Conservation (phyloP, 2,888 invertebrate genomes). For the Octonoba sinensis region DNA sequence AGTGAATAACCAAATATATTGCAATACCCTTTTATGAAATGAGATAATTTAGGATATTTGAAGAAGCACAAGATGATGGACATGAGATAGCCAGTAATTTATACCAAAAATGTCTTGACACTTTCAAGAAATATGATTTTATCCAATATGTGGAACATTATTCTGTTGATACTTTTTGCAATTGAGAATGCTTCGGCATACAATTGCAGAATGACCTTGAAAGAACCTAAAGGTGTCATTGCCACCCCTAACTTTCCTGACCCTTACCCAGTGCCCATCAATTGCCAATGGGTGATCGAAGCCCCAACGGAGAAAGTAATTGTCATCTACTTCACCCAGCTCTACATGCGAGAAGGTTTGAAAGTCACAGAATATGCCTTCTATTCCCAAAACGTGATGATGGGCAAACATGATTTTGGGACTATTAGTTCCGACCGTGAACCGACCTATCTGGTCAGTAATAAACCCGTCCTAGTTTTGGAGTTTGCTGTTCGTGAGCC, state of each 20-base stretch:
- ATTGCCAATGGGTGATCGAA: conserved; percentile 89
- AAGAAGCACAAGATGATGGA: too few species aligned
- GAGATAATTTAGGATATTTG: too few species aligned
- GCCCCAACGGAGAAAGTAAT: conserved; percentile 77
- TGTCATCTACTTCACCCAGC: conserved; percentile 87
- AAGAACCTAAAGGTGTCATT: conserved; percentile 76
- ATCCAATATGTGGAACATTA: too few species aligned
- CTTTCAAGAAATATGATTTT: background rate
- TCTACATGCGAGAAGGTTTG: conserved; percentile 77
- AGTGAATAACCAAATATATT: too few species aligned
- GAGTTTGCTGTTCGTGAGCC: conserved; percentile 79
- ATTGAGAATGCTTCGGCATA: background rate
- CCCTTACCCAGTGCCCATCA: conserved; percentile 85
- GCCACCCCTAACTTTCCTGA: conserved; percentile 88
- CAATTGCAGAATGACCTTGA: conserved; percentile 48
- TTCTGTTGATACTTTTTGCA: too few species aligned
- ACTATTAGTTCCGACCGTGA: conserved; percentile 65
- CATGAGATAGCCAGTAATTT: too few species aligned
- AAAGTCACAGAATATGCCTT: conserved; percentile 68
- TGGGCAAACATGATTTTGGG: conserved; percentile 58
- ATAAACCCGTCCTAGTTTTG: conserved; percentile 82
- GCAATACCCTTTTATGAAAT: too few species aligned
- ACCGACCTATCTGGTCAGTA: conserved; percentile 71
- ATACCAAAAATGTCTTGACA: too few species aligned
- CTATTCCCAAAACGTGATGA: conserved; percentile 67